Evolutionary conservation across 2,797 vertebrate species (phyloP).

Genomic region (Smutsia gigantea): DNA sequence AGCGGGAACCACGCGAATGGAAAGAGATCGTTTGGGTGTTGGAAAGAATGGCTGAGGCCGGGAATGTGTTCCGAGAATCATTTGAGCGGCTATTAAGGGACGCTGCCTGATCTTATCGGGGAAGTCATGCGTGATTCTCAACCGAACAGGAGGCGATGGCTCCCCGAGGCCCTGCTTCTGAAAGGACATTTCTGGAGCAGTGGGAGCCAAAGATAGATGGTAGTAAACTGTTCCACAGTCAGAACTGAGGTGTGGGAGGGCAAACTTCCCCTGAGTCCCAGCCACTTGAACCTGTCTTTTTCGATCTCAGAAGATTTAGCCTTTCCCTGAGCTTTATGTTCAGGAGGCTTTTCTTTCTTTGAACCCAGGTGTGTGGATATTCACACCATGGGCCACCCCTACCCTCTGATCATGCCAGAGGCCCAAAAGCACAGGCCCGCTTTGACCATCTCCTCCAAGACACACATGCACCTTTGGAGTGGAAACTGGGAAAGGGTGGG

Average conservation of each 20-base stretch:
- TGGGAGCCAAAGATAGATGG: conserved; percentile 27
- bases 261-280: neutral
- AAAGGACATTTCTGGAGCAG: conserved; percentile 81
- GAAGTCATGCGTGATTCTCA: conserved; percentile 85
- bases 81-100: conserved; percentile 88
- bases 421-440: neutral
- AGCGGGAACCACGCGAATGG: conserved; percentile 90
- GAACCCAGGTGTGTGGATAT: neutral
- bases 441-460: neutral
- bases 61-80: conserved; percentile 85
- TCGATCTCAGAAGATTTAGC: neutral
- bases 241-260: neutral
- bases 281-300: neutral
- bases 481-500: neutral
- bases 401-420: neutral
- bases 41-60: conserved; percentile 90
- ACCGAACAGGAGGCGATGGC: conserved; percentile 75
- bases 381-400: neutral
- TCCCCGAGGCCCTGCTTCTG: conserved; percentile 80
- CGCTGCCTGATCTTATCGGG: conserved; percentile 89
- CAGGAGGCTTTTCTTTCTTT: neutral
- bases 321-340: neutral
- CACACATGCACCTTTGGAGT: neutral
- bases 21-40: conserved; percentile 87
- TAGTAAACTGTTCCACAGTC: neutral